phyloP scores from a whole-genome alignment of 2,888 invertebrate genomes.

The Odontocerum albicorne region DNA sequence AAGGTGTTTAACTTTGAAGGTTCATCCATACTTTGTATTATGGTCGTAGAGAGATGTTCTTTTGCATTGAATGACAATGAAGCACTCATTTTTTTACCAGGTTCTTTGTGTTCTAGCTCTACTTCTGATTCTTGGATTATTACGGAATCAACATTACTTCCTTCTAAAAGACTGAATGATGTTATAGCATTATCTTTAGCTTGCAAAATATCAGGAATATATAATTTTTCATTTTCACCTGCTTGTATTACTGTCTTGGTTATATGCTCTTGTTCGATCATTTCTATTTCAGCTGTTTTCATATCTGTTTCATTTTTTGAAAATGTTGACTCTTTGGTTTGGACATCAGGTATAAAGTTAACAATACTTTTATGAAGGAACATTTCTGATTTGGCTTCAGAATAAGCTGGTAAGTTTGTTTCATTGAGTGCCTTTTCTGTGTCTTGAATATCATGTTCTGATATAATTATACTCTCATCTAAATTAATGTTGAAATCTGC shows the following conservation, averaged over 20 bases:
- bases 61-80: constrained; percentile 59
- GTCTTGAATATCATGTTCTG: constrained; percentile 62
- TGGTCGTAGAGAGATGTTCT: constrained; percentile 62
- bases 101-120: constrained; percentile 53
- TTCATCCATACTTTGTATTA: constrained; percentile 60
- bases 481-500: constrained; percentile 61
- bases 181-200: constrained; percentile 51
- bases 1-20: constrained; percentile 51
- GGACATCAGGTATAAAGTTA: constrained; percentile 63
- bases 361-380: constrained; percentile 57
- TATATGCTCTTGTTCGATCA: constrained; percentile 64
- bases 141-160: constrained; percentile 59
- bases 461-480: constrained; percentile 62
- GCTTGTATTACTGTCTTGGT: constrained; percentile 59
- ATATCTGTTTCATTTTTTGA: constrained; percentile 49
- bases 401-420: constrained; percentile 43
- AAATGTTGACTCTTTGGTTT: constrained; percentile 65
- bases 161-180: constrained; percentile 58
- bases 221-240: constrained; percentile 61
- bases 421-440: constrained; percentile 61
- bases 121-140: constrained; percentile 70
- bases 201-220: constrained; percentile 50
- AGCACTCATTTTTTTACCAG: constrained; percentile 58
- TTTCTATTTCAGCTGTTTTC: constrained; percentile 60
- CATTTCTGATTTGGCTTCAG: constrained; percentile 46